Percentiles rank a stretch among this genome's conserved stretches.
Conservation (phyloP, 2,888 invertebrate genomes). For the Ypsolopha scabrella region DNA sequence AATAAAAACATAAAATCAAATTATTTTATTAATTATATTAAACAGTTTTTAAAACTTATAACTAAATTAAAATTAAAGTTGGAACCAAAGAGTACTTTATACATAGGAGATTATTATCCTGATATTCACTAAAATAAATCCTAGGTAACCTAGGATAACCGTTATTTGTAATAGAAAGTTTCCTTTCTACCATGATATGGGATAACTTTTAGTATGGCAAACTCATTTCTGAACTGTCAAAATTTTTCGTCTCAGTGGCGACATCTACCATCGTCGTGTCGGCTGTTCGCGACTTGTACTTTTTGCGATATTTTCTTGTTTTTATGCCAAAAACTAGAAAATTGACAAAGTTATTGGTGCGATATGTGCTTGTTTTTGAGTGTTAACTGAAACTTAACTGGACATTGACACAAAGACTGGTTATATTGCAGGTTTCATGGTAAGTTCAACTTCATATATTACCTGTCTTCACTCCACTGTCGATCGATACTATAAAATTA, state of each 20-base stretch:
- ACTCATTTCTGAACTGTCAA: neutral
- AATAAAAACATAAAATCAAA: too few species aligned
- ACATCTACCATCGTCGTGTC: constrained; percentile 1
- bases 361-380: constrained; percentile 8
- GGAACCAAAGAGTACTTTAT: too few species aligned
- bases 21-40: too few species aligned
- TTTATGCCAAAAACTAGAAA: constrained; percentile 7
- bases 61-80: too few species aligned
- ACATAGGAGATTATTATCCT: too few species aligned
- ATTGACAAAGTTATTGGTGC: constrained; percentile 7
- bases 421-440: neutral
- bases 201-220: neutral
- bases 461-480: constrained; percentile 26
- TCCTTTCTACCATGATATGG: too few species aligned
- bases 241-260: constrained; percentile 7
- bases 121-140: too few species aligned
- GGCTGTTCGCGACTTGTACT: neutral
- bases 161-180: too few species aligned
- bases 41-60: too few species aligned
- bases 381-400: neutral
- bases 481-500: constrained; percentile 56
- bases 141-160: too few species aligned
- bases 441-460: constrained; percentile 5
- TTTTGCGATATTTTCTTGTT: constrained; percentile 7
- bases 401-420: neutral